These are phyloP conservation scores for Anthonomus grandis DNA, from an alignment of 1,140 invertebrate species.

Conservation along the genomic window DNA sequence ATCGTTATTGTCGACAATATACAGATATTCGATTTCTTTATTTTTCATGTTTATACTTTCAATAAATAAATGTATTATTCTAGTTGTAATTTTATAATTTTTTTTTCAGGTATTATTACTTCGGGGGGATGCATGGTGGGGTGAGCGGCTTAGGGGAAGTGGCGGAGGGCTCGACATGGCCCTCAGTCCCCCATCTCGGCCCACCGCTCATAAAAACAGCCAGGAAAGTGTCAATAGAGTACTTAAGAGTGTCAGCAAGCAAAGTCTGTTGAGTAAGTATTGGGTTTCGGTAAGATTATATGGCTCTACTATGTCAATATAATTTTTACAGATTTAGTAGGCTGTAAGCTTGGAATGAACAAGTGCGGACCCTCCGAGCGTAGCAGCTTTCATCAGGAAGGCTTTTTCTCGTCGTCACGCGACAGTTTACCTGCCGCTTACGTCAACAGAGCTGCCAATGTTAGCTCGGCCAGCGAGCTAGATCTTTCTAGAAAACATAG, in stretches of 20 bases:
- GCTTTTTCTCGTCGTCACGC: constrained; percentile 66
- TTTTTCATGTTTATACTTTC: too few species aligned
- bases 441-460: constrained; percentile 61
- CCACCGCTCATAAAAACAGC: constrained; percentile 40
- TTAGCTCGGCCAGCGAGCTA: constrained; percentile 66
- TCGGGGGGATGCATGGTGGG: constrained; percentile 50
- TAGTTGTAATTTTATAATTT: too few species aligned
- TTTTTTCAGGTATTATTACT: constrained; percentile 57
- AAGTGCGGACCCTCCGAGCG: constrained; percentile 44
- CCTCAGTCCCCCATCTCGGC: constrained; percentile 37
- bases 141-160: constrained; percentile 51
- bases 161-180: constrained; percentile 53
- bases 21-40: too few species aligned
- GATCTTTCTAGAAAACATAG: constrained; percentile 66
- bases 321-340: constrained; percentile 57
- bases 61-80: too few species aligned
- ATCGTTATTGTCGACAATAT: too few species aligned
- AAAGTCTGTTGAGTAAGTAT: constrained; percentile 44
- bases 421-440: constrained; percentile 72
- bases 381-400: constrained; percentile 41
- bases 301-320: constrained; percentile 4
- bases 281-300: neutral
- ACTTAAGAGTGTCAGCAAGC: constrained; percentile 52
- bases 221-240: constrained; percentile 46
- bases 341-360: constrained; percentile 62